These are phyloP conservation scores for Chalcis sispes DNA, from an alignment of 2,888 invertebrate genomes.

Conservation along the genomic window DNA sequence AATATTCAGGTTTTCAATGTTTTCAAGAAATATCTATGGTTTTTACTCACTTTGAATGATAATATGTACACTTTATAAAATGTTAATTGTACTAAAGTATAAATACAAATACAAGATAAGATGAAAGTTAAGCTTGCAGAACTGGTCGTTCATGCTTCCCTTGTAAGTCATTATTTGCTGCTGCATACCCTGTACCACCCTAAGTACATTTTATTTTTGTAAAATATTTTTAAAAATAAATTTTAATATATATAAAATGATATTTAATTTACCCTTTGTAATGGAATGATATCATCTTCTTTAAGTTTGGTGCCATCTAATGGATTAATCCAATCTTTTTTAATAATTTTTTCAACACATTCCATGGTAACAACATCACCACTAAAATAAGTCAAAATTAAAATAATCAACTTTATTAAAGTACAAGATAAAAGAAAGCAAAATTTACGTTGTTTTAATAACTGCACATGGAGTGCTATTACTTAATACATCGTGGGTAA, in stretches of 20 bases:
- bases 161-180: slow-evolving; percentile 89
- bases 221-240: background rate
- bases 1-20: too few species aligned
- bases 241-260: background rate
- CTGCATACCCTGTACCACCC: slow-evolving; percentile 97
- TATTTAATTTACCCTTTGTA: slow-evolving; percentile 89
- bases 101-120: too few species aligned
- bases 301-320: slow-evolving; percentile 88
- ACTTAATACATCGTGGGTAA: slow-evolving; percentile 96
- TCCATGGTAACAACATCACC: slow-evolving; percentile 97
- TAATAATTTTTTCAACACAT: slow-evolving; percentile 96
- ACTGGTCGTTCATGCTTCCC: slow-evolving; percentile 90
- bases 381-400: slow-evolving; percentile 78
- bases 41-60: too few species aligned
- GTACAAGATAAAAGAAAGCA: too few species aligned
- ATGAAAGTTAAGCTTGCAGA: slow-evolving; percentile 82
- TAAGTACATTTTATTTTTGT: slow-evolving; percentile 68
- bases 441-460: slow-evolving; percentile 87
- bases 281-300: slow-evolving; percentile 93
- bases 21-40: too few species aligned
- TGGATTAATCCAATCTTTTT: slow-evolving; percentile 97
- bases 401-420: slow-evolving; percentile 17
- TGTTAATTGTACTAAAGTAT: too few species aligned
- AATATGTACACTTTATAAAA: too few species aligned
- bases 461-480: slow-evolving; percentile 97